Evolutionary conservation across 2,113 vertebrate species (phyloP).

Genomic region (Apteryx owenii): DNA sequence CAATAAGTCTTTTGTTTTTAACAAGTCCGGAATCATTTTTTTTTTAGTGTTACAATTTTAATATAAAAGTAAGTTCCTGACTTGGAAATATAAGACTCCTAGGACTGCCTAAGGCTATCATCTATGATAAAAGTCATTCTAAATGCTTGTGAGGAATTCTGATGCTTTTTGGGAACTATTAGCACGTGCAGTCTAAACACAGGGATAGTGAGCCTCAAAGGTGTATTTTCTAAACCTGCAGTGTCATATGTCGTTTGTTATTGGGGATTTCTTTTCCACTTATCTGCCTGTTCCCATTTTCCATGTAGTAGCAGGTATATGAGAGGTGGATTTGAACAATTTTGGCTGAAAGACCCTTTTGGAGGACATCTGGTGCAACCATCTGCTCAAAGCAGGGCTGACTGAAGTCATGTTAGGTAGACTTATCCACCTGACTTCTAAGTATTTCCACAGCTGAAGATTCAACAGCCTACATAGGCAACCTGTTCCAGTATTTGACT

Average conservation of each 20-base stretch:
- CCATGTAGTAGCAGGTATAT: not conserved
- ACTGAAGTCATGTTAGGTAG: not conserved
- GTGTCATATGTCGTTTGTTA: not conserved
- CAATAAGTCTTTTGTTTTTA: not conserved
- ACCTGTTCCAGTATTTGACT: not conserved
- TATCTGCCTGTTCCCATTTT: not conserved
- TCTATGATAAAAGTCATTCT: not conserved
- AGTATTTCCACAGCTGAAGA: not conserved
- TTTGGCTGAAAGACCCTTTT: not conserved
- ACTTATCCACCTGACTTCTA: not conserved
- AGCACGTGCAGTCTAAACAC: not conserved
- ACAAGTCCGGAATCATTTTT: not conserved
- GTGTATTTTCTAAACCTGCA: not conserved
- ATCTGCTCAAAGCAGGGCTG: not conserved
- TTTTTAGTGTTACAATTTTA: not conserved
- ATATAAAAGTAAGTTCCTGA: not conserved
- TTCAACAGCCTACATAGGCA: not conserved
- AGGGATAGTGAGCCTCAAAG: accelerated
- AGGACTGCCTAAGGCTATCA: not conserved
- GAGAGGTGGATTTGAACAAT: not conserved
- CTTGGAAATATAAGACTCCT: not conserved
- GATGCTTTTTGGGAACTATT: not conserved
- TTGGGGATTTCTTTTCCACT: not conserved
- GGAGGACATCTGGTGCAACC: not conserved
- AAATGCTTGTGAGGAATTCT: not conserved